Evolutionary conservation across 2,113 vertebrate species (phyloP).

Genomic region (Hypomesus transpacificus): DNA sequence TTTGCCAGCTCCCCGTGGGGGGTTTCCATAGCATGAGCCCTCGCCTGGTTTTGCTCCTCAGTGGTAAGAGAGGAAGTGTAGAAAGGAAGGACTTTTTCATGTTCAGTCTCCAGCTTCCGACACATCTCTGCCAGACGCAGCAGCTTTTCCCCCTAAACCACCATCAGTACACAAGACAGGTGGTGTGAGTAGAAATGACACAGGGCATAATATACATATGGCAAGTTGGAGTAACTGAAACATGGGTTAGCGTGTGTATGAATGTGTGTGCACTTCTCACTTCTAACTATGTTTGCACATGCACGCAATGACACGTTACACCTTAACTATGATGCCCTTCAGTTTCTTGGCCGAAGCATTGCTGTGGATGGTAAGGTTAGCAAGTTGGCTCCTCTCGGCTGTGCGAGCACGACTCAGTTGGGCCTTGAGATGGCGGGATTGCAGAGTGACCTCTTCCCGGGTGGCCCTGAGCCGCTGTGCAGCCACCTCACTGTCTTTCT

Average conservation of each 20-base stretch:
- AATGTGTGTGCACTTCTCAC: neutral
- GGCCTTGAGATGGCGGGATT: constrained; percentile 66
- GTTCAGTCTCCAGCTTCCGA: constrained; percentile 77
- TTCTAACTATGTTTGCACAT: too few relatives aligned
- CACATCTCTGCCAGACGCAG: constrained; percentile 79
- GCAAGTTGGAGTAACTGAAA: too few relatives aligned
- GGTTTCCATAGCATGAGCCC: constrained; percentile 27
- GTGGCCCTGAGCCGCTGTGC: constrained; percentile 36
- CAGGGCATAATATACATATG: neutral
- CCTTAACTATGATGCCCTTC: constrained; percentile 60
- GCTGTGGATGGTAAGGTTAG: constrained; percentile 65
- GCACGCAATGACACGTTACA: constrained; percentile 32
- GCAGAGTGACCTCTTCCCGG: constrained; percentile 55
- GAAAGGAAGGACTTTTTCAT: constrained; percentile 84
- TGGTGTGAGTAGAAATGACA: neutral
- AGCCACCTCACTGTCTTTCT: constrained; percentile 53
- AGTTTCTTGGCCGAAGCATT: constrained; percentile 64
- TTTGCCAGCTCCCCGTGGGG: constrained; percentile 58
- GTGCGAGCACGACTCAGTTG: constrained; percentile 52
- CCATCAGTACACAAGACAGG: neutral
- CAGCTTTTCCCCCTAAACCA: constrained; percentile 71
- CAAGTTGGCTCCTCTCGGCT: constrained; percentile 52
- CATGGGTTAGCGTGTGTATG: neutral
- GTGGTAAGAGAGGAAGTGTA: constrained; percentile 62
- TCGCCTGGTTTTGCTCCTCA: constrained; percentile 54